Evolutionary conservation across 2,888 invertebrate species (phyloP), one percentile per base, ranked within the genome.

Genomic region (Minunthozetes semirufus): DNA sequence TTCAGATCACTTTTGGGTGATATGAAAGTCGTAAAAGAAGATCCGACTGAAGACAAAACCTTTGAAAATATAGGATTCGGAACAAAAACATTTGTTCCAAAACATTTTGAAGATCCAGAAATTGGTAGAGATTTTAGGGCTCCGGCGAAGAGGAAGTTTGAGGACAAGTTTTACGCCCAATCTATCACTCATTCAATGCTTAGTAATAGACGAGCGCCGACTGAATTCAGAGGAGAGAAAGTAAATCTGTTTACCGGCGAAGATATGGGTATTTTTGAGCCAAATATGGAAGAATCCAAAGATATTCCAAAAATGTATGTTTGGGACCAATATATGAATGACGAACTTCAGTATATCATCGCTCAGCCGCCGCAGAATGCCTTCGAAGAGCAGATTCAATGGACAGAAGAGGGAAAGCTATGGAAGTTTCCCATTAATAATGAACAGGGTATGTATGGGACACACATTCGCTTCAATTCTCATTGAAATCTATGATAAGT

Each of bases 351-450:
- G 77, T 79, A 90, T 73, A 84, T 88, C 0, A 85, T 88, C 0
- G 86, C 88, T 0, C 89, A 89, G 82, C 89, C 92, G 0, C 93
- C 95, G 0, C 82, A 86, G 11, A 98, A 97, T 85, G 90, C 90
- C 81, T 96, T 93, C 83, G 91, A 98, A 83, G 93, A 98, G 84
- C 90, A 95, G 89, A 90, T 92, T 68, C 82, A 88, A 72, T 96
- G 95, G 96, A 98, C 98, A 0, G 89, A 94, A 74, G 89, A 94
- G 82, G 94, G 94, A 59, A 96, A 94, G 84, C 83, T 97, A 17
- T 99, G 98, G 98, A 88, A 89, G 78, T 99, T 96, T 82, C 99
- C 99, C 1, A 94, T 99, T 77, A 87, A 99, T 83, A 99, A 99
- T 85, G 98, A 99, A 84, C 91, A 93, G 86, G 96, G 93, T 90